These are phyloP conservation scores for Terebella lapidaria DNA, from an alignment of 2,888 invertebrate species.

Conservation along the genomic window DNA sequence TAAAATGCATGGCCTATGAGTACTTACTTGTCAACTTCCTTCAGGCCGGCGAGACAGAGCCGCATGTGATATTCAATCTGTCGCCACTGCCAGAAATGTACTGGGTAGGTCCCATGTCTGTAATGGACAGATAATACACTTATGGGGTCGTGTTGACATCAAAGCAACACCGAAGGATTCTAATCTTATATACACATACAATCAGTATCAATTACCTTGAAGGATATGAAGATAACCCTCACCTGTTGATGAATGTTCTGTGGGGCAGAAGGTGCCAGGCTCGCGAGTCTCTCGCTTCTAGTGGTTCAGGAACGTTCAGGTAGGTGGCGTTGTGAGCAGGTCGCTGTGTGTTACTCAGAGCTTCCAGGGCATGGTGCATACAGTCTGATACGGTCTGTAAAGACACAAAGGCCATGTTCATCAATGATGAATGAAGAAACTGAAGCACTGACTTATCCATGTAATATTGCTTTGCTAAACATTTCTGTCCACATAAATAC, in stretches of 20 bases:
- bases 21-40: slow-evolving; percentile 48
- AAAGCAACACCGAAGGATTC: too few relatives aligned
- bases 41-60: slow-evolving; percentile 47
- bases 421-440: too few relatives aligned
- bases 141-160: too few relatives aligned
- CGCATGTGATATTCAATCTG: slow-evolving; percentile 45
- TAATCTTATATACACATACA: too few relatives aligned
- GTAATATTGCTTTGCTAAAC: too few relatives aligned
- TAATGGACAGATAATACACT: too few relatives aligned
- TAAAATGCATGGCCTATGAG: too few relatives aligned
- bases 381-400: slow-evolving; percentile 42
- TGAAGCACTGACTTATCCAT: too few relatives aligned
- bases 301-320: slow-evolving; percentile 47
- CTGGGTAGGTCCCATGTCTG: slow-evolving; percentile 38
- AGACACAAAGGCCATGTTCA: background rate
- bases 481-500: background rate
- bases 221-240: too few relatives aligned
- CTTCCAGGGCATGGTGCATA: slow-evolving; percentile 43
- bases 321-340: slow-evolving; percentile 33
- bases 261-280: slow-evolving; percentile 42
- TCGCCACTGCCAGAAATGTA: slow-evolving; percentile 46
- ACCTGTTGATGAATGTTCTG: slow-evolving; percentile 45
- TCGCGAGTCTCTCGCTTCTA: slow-evolving; percentile 43
- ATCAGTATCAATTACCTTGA: too few relatives aligned
- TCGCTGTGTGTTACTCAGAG: slow-evolving; percentile 42